Evolutionary conservation across 2,888 invertebrate species (phyloP).

Genomic region (Lithophane socia): DNA sequence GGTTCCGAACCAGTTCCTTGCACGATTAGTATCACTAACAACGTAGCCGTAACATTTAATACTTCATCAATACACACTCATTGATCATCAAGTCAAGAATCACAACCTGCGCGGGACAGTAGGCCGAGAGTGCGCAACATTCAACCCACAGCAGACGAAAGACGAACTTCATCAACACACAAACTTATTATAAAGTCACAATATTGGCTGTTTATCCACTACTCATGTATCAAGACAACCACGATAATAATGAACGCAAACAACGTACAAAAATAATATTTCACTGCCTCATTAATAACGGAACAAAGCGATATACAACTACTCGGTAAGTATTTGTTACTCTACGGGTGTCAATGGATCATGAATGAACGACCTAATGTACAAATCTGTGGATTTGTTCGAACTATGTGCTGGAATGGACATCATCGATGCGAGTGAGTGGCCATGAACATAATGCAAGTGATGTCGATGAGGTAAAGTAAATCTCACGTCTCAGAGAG

Average conservation of each 20-base stretch:
- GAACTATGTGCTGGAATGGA: constrained; percentile 84
- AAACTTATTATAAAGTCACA: constrained; percentile 83
- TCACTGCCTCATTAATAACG: constrained; percentile 78
- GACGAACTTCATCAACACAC: constrained; percentile 78
- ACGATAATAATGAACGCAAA: constrained; percentile 78
- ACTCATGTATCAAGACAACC: constrained; percentile 71
- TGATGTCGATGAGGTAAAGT: constrained; percentile 72
- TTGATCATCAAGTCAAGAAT: constrained; percentile 66
- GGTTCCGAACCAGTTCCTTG: constrained; percentile 29
- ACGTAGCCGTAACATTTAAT: constrained; percentile 46
- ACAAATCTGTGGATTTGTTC: constrained; percentile 81
- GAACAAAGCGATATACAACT: constrained; percentile 82
- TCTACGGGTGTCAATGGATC: constrained; percentile 78
- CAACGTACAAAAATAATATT: constrained; percentile 82
- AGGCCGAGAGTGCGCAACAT: constrained; percentile 59
- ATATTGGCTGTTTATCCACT: constrained; percentile 74
- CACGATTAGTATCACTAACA: constrained; percentile 17
- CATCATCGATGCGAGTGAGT: constrained; percentile 64
- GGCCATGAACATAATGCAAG: constrained; percentile 64
- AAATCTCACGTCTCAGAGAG: constrained; percentile 66
- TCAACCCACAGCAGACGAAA: constrained; percentile 70
- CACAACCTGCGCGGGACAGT: constrained; percentile 74
- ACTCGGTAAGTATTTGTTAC: constrained; percentile 77
- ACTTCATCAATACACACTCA: constrained; percentile 60
- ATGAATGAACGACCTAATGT: constrained; percentile 67